Base-by-base conservation (phyloP, 2,888 invertebrate species). In the Synanthedon formicaeformis region DNA sequence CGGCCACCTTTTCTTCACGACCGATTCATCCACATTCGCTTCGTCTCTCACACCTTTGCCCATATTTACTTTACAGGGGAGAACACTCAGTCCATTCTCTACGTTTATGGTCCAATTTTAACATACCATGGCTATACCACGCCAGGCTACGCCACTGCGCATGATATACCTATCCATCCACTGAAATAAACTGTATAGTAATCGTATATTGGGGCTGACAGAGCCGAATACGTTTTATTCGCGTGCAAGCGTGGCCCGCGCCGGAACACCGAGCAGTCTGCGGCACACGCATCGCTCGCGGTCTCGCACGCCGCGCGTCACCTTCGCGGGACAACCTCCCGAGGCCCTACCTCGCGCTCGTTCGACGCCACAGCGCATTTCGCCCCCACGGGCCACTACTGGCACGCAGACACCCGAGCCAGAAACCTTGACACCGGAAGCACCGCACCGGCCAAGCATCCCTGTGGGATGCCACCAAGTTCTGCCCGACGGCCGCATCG, bases 241-340 rank as follows among this genome's bases (percentile, higher is more conserved):
- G 78, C 90, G 92, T 61, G 92, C 92, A 75, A 93, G 93, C 88
- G 93, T 94, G 85, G 92, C 92, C 61, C 91, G 93, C 75, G 92
- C 77, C 81, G 90, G 89, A 60, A 90, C 92, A 62, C 90, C 91
- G 73, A 83, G 90, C 67, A 89, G 90, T 64, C 89, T 90, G 69
- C 89, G 88, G 64, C 78, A 88, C 66, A 65, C 77, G 76, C 80
- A 80, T 67, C 78, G 88, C 61, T 75, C 77, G 75, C 77, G 79
- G 61, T 79, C 81, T 66, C 80, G 80, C 68, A 80, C 78, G 60
- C 81, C 81, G 70, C 78, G 82, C 61, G 76, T 75, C 60, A 59
- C 60, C 51, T 89, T 68, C 81, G 83, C 83, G 58, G 88, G 90
- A 60, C 57, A 57, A 55, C 58, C 60, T 45, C 40, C 41, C 2